phyloP scores from a whole-genome alignment of 2,888 invertebrate species.

The Brachylomia viminalis region DNA sequence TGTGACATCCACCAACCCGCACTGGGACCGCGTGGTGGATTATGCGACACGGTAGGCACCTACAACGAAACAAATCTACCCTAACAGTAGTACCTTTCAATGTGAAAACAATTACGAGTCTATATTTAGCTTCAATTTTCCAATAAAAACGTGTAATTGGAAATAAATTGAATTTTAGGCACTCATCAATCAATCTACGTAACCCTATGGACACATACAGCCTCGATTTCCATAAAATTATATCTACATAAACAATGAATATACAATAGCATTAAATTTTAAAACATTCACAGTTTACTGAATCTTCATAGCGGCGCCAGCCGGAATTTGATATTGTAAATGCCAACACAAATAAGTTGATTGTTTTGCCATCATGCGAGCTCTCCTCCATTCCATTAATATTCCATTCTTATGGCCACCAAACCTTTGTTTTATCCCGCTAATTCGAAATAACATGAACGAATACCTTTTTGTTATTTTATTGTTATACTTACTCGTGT shows the following conservation, averaged over 20 bases:
- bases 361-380: slow-evolving; percentile 73
- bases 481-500: slow-evolving; percentile 54
- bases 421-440: slow-evolving; percentile 69
- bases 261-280: slow-evolving; percentile 41
- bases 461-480: slow-evolving; percentile 58
- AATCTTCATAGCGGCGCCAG: slow-evolving; percentile 58
- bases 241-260: slow-evolving; percentile 41
- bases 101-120: slow-evolving; percentile 21
- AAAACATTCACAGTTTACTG: slow-evolving; percentile 60
- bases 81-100: not conserved
- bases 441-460: slow-evolving; percentile 72
- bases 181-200: slow-evolving; percentile 42
- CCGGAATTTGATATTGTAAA: slow-evolving; percentile 74
- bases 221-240: slow-evolving; percentile 24
- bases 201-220: slow-evolving; percentile 11
- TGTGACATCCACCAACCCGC: too few species aligned
- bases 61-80: not conserved
- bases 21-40: too few species aligned
- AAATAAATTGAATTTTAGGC: slow-evolving; percentile 17
- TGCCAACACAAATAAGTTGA: slow-evolving; percentile 72
- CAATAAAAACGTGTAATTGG: slow-evolving; percentile 35
- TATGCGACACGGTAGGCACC: too few species aligned
- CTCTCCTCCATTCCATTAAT: slow-evolving; percentile 70
- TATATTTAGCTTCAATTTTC: not conserved
- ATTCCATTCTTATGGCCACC: slow-evolving; percentile 73